These are phyloP conservation scores for Pogonocherus hispidulus DNA, from an alignment of 2,888 invertebrate genomes.

Conservation along the genomic window DNA sequence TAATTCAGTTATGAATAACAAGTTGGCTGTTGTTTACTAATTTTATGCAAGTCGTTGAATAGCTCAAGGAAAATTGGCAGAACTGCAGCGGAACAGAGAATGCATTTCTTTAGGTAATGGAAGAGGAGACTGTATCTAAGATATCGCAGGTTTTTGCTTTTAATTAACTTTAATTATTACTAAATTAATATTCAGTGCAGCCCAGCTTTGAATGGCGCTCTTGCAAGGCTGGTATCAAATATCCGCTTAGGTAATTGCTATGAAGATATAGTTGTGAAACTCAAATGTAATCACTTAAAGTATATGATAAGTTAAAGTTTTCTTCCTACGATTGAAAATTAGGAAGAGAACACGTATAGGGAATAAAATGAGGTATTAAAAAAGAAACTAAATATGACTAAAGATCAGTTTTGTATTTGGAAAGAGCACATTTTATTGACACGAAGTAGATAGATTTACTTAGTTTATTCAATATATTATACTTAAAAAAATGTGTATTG, in stretches of 20 bases:
- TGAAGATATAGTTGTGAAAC: too few relatives aligned
- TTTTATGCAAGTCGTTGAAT: not conserved
- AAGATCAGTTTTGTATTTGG: too few relatives aligned
- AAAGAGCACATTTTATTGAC: too few relatives aligned
- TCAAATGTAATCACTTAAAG: too few relatives aligned
- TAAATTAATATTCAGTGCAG: not conserved
- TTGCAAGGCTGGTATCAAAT: not conserved
- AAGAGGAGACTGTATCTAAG: not conserved
- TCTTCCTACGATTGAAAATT: too few relatives aligned
- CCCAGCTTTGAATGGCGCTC: not conserved
- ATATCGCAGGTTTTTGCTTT: not conserved
- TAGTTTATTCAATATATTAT: too few relatives aligned
- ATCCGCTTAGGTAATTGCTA: not conserved
- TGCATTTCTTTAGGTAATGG: conserved; percentile 5
- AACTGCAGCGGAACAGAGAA: not conserved
- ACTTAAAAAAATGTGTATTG: too few relatives aligned
- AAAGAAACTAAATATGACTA: too few relatives aligned
- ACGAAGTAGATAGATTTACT: too few relatives aligned
- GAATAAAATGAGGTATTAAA: too few relatives aligned
- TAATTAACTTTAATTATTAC: not conserved
- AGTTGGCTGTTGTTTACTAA: conserved; percentile 18
- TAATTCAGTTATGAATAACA: conserved; percentile 39
- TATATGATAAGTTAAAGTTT: too few relatives aligned
- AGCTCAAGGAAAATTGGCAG: not conserved
- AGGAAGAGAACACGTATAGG: too few relatives aligned